Evolutionary conservation across 2,797 vertebrate genomes (phyloP).

Genomic region (Diceros bicornis): DNA sequence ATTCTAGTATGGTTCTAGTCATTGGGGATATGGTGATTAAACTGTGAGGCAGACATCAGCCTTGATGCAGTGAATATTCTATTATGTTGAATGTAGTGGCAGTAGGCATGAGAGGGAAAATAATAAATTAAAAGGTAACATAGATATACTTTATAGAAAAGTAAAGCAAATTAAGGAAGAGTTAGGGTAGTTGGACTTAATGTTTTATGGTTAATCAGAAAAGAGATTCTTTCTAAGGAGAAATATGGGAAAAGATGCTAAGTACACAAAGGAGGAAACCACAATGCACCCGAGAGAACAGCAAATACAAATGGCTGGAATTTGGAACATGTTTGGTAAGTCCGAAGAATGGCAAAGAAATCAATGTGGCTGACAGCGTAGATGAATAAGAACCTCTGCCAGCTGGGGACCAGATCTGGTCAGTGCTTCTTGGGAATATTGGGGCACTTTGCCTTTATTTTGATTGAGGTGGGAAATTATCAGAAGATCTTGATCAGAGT

Average conservation of each 20-base stretch:
- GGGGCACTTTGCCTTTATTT: background rate
- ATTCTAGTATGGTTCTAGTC: background rate
- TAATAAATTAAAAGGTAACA: background rate
- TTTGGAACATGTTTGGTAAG: background rate
- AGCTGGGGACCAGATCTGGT: fast-evolving
- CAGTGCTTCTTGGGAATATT: background rate
- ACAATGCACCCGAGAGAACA: background rate
- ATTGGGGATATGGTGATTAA: background rate
- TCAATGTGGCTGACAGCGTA: fast-evolving
- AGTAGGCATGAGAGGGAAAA: background rate
- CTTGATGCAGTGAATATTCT: background rate
- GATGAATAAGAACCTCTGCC: background rate
- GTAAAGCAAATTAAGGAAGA: background rate
- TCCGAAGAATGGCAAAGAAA: background rate
- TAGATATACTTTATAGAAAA: background rate
- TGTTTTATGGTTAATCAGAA: background rate
- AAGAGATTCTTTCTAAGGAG: background rate
- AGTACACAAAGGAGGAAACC: background rate
- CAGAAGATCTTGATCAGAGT: background rate
- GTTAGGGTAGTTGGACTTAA: background rate
- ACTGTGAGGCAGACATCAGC: background rate
- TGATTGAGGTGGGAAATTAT: background rate
- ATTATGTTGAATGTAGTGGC: background rate
- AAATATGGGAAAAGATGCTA: background rate
- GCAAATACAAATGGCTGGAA: background rate